These are phyloP conservation scores for Hoplostethus mediterraneus DNA, from an alignment of 2,797 vertebrate genomes.

Conservation along the genomic window DNA sequence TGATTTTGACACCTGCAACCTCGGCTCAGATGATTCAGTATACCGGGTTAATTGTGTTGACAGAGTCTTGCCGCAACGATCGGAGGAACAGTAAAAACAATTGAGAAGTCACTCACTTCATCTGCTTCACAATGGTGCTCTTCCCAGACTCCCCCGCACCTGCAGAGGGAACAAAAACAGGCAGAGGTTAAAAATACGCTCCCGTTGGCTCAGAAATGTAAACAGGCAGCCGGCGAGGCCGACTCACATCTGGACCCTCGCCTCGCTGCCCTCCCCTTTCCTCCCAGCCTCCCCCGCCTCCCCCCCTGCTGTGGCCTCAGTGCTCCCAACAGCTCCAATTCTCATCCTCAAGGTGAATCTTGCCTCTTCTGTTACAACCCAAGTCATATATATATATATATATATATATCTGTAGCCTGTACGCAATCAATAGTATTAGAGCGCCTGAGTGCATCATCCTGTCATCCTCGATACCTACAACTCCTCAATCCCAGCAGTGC, in stretches of 20 bases:
- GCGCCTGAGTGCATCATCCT: background rate
- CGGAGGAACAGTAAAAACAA: constrained; percentile 71
- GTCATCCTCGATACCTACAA: background rate
- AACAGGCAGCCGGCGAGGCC: constrained; percentile 68
- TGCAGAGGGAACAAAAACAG: constrained; percentile 83
- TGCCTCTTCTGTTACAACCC: constrained; percentile 12
- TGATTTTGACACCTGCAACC: too few relatives aligned
- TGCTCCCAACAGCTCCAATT: constrained; percentile 32
- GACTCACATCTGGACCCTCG: constrained; percentile 73
- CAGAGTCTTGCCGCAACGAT: background rate
- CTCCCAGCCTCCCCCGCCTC: constrained; percentile 3
- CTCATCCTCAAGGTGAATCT: constrained; percentile 8
- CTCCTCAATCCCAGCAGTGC: constrained; percentile 5
- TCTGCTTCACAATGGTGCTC: constrained; percentile 91
- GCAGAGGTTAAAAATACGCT: constrained; percentile 82
- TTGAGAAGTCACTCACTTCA: constrained; percentile 85
- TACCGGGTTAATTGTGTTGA: background rate
- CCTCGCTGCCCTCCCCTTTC: constrained; percentile 28
- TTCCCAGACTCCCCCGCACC: constrained; percentile 90
- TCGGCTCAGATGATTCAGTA: background rate
- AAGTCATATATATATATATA: constrained; percentile 11
- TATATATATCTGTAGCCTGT: constrained; percentile 26
- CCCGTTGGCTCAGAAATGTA: constrained; percentile 69
- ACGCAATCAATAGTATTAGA: background rate
- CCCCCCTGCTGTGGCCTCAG: constrained; percentile 7